phyloP scores from a whole-genome alignment of 2,797 vertebrate species.

The Gallinago solitaria region DNA sequence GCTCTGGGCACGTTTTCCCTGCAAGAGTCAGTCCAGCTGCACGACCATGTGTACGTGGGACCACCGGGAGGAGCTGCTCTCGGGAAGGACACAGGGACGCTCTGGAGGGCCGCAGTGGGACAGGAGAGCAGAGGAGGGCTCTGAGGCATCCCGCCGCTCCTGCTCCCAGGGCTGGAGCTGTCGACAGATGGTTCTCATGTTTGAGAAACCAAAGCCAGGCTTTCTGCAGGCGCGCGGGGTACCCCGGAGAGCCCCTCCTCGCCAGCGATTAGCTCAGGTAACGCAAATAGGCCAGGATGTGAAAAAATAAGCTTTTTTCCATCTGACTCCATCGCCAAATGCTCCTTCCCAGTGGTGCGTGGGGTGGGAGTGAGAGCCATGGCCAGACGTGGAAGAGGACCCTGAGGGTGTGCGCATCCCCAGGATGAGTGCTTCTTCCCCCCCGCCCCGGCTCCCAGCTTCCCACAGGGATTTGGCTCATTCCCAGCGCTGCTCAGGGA shows the following conservation, averaged over 20 bases:
- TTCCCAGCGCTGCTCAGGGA: rapidly evolving
- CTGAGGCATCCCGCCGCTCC: background rate
- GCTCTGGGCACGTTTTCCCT: rapidly evolving
- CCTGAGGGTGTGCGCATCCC: background rate
- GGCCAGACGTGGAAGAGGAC: background rate
- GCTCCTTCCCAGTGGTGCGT: rapidly evolving
- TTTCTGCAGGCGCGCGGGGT: rapidly evolving
- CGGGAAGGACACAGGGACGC: rapidly evolving
- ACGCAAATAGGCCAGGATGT: background rate
- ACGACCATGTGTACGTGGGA: rapidly evolving
- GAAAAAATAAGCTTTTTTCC: background rate
- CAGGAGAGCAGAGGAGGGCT: background rate
- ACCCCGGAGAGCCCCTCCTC: background rate
- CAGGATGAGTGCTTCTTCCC: rapidly evolving
- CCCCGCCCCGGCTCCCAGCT: background rate
- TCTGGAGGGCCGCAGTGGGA: background rate
- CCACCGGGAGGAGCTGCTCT: rapidly evolving
- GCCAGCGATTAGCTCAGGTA: background rate
- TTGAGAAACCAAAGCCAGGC: background rate
- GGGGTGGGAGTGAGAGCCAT: rapidly evolving
- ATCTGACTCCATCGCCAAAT: background rate
- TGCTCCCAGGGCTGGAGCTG: background rate
- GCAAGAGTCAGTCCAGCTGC: background rate
- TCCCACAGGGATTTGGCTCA: rapidly evolving
- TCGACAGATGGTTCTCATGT: background rate